Evolutionary conservation across 2,888 invertebrate species (phyloP).

Genomic region (Thymelicus lineola): DNA sequence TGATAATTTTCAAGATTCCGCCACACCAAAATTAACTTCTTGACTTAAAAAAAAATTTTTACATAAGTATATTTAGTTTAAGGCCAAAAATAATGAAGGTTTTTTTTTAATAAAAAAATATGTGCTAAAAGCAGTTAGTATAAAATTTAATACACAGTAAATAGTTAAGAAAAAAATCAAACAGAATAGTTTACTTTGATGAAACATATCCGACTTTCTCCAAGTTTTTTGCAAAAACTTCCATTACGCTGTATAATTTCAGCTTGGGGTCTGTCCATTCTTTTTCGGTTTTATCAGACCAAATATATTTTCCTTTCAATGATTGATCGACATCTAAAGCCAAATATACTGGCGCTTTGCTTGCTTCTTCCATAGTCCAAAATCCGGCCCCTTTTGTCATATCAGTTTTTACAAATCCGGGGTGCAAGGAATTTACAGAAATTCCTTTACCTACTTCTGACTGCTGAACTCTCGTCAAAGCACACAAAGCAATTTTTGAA

Average conservation of each 20-base stretch:
- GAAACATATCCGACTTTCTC: background rate
- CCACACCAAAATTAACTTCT: no score
- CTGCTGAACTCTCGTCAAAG: constrained; percentile 49
- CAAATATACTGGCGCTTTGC: constrained; percentile 46
- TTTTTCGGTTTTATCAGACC: constrained; percentile 49
- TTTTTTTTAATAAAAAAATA: no score
- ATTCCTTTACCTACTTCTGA: constrained; percentile 47
- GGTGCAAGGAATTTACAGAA: constrained; percentile 51
- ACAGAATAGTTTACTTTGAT: background rate
- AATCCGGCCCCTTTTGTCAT: constrained; percentile 47
- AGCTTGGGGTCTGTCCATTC: constrained; percentile 46
- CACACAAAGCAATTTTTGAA: constrained; percentile 50
- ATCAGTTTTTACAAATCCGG: constrained; percentile 51
- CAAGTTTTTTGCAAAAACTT: background rate
- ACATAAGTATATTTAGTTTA: no score
- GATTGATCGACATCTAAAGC: constrained; percentile 50
- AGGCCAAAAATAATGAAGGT: no score
- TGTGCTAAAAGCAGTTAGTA: no score
- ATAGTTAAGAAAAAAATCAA: no score
- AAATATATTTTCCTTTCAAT: constrained; percentile 50
- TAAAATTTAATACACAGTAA: no score
- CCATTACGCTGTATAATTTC: constrained; percentile 15
- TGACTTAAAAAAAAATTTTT: no score
- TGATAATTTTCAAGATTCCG: no score
- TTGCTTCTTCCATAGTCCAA: constrained; percentile 44